Percentiles rank a stretch among this genome's conserved stretches.
phyloP scores from a whole-genome alignment of 2,113 vertebrate species.

The cat (Felis catus) region DNA sequence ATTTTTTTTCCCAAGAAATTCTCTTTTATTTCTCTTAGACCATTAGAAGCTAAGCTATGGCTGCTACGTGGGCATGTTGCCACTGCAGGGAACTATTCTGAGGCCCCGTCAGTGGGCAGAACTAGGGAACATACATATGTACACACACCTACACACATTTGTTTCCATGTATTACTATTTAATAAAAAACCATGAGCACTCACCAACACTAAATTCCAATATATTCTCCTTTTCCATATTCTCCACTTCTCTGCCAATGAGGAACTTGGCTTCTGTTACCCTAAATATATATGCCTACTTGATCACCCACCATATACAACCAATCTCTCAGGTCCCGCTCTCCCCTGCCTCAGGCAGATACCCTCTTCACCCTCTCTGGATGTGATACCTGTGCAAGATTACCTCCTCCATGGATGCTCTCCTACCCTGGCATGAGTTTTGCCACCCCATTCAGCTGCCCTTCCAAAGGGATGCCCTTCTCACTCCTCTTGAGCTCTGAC shows the following conservation, averaged over 20 bases:
- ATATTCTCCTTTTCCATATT: neutral
- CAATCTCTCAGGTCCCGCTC: too few relatives aligned
- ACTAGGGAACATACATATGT: neutral
- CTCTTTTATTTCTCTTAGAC: neutral
- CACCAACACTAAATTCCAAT: neutral
- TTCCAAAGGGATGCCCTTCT: neutral
- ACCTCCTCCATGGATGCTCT: neutral
- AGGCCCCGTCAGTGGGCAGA: neutral
- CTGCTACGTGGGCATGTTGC: neutral
- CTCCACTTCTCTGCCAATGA: neutral
- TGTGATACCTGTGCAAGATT: neutral
- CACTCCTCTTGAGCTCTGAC: neutral
- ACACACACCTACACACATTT: neutral
- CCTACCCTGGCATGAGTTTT: neutral
- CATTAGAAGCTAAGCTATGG: neutral
- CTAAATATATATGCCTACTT: neutral
- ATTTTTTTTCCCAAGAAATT: neutral
- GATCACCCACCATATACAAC: neutral
- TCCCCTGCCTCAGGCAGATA: neutral
- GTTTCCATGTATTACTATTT: neutral
- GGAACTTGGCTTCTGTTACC: neutral
- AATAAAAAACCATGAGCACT: neutral
- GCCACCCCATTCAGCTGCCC: neutral
- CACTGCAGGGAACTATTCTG: neutral
- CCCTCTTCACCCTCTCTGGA: neutral